phyloP scores from a whole-genome alignment of 2,113 vertebrate species.

The Pygoscelis antarcticus region DNA sequence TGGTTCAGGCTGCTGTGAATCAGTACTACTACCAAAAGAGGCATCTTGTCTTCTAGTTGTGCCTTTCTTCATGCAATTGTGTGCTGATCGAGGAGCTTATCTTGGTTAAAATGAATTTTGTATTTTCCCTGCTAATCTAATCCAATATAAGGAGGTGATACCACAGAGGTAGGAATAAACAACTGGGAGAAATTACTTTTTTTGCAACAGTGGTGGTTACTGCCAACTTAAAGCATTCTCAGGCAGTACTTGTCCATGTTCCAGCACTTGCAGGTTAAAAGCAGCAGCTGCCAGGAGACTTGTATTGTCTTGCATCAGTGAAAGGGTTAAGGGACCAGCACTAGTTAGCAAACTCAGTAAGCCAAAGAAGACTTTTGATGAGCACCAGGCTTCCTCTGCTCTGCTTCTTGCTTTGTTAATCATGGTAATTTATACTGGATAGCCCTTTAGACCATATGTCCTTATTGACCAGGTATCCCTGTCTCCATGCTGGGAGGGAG shows the following conservation, averaged over 20 bases:
- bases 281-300: not conserved
- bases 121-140: not conserved
- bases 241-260: not conserved
- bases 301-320: not conserved
- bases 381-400: not conserved
- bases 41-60: not conserved
- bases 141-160: not conserved
- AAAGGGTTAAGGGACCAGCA: not conserved
- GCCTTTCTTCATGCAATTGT: not conserved
- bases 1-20: not conserved
- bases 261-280: not conserved
- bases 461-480: not conserved
- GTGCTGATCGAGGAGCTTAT: not conserved
- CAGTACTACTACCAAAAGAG: not conserved
- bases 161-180: not conserved
- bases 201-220: not conserved
- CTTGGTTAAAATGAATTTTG: not conserved
- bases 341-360: not conserved
- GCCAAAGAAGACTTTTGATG: not conserved
- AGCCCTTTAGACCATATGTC: not conserved
- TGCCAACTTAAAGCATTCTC: not conserved
- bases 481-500: not conserved
- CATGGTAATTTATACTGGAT: not conserved
- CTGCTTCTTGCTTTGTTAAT: not conserved
- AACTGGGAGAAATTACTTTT: not conserved